Conservation (phyloP, 2,797 vertebrate species). For the Ptychobarbus kaznakovi region DNA sequence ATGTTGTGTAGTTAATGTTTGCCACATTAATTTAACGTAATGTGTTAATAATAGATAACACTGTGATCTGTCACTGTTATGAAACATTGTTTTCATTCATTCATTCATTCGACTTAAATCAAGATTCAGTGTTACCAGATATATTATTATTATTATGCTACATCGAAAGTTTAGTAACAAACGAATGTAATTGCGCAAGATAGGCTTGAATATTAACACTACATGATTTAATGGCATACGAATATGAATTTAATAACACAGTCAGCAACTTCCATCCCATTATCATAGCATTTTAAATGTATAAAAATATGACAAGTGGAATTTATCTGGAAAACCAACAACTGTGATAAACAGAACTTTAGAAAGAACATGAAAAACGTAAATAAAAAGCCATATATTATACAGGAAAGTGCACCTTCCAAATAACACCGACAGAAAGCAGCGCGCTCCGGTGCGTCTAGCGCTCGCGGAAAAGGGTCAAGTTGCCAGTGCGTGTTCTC, state of each 20-base stretch:
- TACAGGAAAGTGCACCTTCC: conserved; percentile 17
- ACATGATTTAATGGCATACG: neutral
- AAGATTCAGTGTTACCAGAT: neutral
- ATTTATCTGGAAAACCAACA: neutral
- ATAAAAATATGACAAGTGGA: neutral
- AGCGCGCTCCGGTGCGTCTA: conserved; percentile 55
- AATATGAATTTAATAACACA: neutral
- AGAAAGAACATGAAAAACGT: neutral
- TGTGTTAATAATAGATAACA: neutral
- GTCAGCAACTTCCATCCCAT: neutral
- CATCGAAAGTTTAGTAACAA: neutral
- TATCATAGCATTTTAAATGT: neutral
- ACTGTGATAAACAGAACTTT: neutral
- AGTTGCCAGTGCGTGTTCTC: conserved; percentile 72
- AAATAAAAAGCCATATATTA: neutral
- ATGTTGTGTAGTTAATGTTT: neutral
- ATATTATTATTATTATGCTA: neutral
- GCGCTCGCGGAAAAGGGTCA: conserved; percentile 69
- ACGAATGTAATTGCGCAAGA: neutral
- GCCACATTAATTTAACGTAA: neutral
- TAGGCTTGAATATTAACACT: neutral
- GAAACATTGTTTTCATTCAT: neutral
- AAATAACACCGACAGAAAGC: neutral
- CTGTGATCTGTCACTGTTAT: neutral
- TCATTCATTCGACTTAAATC: neutral